These are phyloP conservation scores for Craterocephalus amniculus DNA, from an alignment of 2,797 vertebrate genomes.

Conservation along the genomic window DNA sequence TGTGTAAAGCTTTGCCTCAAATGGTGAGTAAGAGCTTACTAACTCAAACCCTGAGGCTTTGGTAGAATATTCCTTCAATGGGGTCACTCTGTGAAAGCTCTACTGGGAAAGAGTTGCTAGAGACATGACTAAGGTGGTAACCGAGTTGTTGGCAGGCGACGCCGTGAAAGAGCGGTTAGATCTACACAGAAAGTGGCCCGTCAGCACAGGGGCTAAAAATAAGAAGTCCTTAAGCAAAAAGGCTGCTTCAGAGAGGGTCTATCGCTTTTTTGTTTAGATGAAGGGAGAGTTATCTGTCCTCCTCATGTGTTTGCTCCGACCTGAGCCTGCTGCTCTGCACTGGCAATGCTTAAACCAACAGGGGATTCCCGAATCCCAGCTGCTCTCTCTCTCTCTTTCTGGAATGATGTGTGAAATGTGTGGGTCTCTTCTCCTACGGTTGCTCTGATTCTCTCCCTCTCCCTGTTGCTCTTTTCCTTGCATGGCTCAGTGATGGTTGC, in stretches of 20 bases:
- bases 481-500: constrained; percentile 52
- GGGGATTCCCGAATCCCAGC: constrained; percentile 79
- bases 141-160: constrained; percentile 55
- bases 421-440: constrained; percentile 72
- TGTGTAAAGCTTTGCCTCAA: constrained; percentile 64
- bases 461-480: constrained; percentile 61
- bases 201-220: constrained; percentile 75
- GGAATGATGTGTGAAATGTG: constrained; percentile 81
- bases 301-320: constrained; percentile 47
- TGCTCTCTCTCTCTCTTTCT: constrained; percentile 74
- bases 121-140: constrained; percentile 71
- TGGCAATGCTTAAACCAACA: constrained; percentile 67
- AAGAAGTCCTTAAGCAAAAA: constrained; percentile 66
- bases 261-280: constrained; percentile 63
- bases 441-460: constrained; percentile 56
- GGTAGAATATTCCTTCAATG: constrained; percentile 75
- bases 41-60: constrained; percentile 63
- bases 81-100: constrained; percentile 56
- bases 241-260: constrained; percentile 53
- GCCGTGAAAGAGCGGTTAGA: constrained; percentile 40
- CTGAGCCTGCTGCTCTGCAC: constrained; percentile 42
- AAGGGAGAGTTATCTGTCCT: constrained; percentile 64
- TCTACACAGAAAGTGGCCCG: constrained; percentile 58
- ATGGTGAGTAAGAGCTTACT: constrained; percentile 75
- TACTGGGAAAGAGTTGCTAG: constrained; percentile 37